A percentile compares a stretch with the other conserved stretches of the same genome.
phyloP scores from a whole-genome alignment of 2,888 invertebrate species.

The Biston betularia region DNA sequence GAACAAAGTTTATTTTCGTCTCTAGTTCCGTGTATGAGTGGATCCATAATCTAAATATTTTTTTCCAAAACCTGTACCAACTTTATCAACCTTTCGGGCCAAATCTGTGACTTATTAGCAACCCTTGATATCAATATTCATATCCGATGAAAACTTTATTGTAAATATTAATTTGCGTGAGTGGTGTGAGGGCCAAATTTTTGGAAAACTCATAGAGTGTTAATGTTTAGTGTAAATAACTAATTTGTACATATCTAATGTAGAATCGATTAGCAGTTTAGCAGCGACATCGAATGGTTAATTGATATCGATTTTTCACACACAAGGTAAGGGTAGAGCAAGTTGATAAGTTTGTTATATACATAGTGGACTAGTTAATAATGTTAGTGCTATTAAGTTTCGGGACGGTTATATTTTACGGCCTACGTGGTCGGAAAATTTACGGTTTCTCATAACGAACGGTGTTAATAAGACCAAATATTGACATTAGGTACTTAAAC shows the following conservation, averaged over 20 bases:
- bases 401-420: constrained; percentile 18
- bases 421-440: constrained; percentile 14
- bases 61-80: constrained; percentile 41
- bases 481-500: not conserved
- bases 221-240: constrained; percentile 67
- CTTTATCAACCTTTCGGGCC: constrained; percentile 65
- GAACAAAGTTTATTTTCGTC: constrained; percentile 68
- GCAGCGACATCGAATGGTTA: constrained; percentile 57
- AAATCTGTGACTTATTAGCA: constrained; percentile 74
- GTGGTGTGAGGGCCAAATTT: constrained; percentile 68
- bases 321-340: constrained; percentile 59
- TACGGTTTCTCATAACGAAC: constrained; percentile 14
- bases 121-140: constrained; percentile 67
- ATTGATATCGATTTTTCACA: constrained; percentile 64
- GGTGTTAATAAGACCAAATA: constrained; percentile 6
- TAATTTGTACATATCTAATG: constrained; percentile 52
- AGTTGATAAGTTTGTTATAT: constrained; percentile 23
- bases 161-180: constrained; percentile 49
- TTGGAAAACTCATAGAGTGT: constrained; percentile 47
- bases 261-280: constrained; percentile 47
- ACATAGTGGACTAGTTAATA: constrained; percentile 21
- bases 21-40: constrained; percentile 53
- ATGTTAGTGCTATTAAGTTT: constrained; percentile 19
- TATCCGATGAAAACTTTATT: constrained; percentile 51
- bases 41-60: constrained; percentile 47